These are phyloP conservation scores for Epizoanthus illoricatus DNA, from an alignment of 92 coral and sea anemone genomes.

Conservation along the genomic window DNA sequence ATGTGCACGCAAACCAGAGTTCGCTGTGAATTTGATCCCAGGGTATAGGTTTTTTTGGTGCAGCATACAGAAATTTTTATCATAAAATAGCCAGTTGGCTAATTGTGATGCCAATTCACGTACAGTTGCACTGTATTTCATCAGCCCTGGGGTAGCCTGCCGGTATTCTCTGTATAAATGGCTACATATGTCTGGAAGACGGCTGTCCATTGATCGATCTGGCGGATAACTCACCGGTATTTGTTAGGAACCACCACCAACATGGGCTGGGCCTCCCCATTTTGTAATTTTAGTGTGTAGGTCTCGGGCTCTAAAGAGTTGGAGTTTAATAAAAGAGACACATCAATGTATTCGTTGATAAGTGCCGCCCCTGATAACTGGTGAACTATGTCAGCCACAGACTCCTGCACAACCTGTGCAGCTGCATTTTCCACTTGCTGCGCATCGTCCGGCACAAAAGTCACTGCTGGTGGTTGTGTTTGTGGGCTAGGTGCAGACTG, in stretches of 20 bases:
- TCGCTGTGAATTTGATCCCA: constrained; percentile 45
- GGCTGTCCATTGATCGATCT: constrained; percentile 30
- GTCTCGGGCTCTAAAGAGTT: background rate
- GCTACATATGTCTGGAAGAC: constrained; percentile 30
- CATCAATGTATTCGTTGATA: background rate
- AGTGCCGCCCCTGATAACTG: no score
- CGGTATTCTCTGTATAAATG: constrained; percentile 17
- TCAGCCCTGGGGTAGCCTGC: background rate
- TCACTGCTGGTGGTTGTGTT: no score
- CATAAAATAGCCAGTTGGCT: constrained; percentile 52
- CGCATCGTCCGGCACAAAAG: no score
- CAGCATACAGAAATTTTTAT: constrained; percentile 44
- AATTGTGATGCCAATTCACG: constrained; percentile 43
- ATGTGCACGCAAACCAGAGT: constrained; percentile 46
- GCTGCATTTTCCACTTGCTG: no score
- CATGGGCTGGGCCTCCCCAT: constrained; percentile 14
- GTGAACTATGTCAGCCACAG: no score
- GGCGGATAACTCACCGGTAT: background rate
- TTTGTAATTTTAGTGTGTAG: constrained; percentile 13
- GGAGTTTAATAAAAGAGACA: background rate
- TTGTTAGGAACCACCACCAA: background rate
- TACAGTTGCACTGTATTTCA: constrained; percentile 45
- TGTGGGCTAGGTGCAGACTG: no score
- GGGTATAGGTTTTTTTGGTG: constrained; percentile 23
- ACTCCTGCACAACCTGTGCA: no score